Percentiles rank a stretch among this genome's conserved stretches.
phyloP scores from a whole-genome alignment of 2,113 vertebrate species.

The Dasyprocta punctata region DNA sequence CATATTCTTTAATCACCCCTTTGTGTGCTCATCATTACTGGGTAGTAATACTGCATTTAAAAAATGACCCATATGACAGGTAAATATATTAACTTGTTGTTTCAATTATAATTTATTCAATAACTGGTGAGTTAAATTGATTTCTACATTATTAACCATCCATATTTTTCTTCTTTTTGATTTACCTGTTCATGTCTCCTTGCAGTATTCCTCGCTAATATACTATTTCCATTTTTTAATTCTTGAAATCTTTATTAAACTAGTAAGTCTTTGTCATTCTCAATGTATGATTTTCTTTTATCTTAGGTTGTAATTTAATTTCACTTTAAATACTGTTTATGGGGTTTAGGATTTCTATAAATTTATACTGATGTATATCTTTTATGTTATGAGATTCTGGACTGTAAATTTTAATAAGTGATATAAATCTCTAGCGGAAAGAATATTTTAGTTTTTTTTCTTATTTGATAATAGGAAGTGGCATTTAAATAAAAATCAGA shows the following conservation, averaged over 20 bases:
- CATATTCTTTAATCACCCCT: not conserved
- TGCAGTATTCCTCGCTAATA: not conserved
- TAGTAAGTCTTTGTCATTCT: not conserved
- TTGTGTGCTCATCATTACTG: not conserved
- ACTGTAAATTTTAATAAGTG: not conserved
- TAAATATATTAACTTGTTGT: not conserved
- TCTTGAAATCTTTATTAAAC: not conserved
- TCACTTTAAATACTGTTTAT: not conserved
- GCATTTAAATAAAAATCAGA: slow-evolving; percentile 11
- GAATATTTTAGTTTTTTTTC: not conserved
- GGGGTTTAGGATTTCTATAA: not conserved
- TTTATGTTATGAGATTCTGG: slow-evolving; percentile 33
- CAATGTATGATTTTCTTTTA: not conserved
- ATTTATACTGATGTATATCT: not conserved
- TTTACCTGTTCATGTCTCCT: not conserved
- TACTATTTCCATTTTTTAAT: slow-evolving; percentile 17
- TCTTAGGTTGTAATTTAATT: not conserved
- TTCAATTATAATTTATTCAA: slow-evolving; percentile 30
- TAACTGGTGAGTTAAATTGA: slow-evolving; percentile 29
- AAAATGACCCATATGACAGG: not conserved
- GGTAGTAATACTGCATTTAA: not conserved
- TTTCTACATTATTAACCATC: slow-evolving; percentile 8
- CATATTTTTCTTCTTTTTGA: not conserved
- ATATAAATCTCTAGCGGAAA: not conserved
- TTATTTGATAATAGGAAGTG: slow-evolving; percentile 35